Evolutionary conservation across 2,113 vertebrate species (phyloP), one percentile per base, ranked within the genome.

Genomic region (Callocephalon fimbriatum): DNA sequence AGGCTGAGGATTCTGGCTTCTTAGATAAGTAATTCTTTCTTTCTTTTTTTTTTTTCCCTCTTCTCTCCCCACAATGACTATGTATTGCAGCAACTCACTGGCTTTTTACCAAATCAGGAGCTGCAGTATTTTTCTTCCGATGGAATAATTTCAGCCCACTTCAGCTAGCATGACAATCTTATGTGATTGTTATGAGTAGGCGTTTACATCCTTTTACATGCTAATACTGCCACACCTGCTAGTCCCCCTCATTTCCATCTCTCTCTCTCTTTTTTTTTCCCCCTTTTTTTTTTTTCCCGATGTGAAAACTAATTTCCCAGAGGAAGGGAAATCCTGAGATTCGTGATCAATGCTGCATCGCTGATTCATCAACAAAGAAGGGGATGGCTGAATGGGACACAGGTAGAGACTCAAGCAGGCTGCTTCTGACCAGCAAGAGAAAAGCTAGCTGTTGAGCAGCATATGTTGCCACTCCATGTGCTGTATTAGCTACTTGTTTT

Each of bases 51-150:
- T 35, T 29, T 23, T 13, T 9, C 56, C 32, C 92, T 96, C 92
- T 96, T 96, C 95, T 94, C 95, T 96, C 96, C 95, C 97, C 87
- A 96, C 91, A 96, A 97, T 96, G 98, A 96, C 98, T 98, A 97
- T 97, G 97, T 97, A 98, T 98, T 98, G 98, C 98, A 98, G 98
- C 98, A 98, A 97, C 96, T 95, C 97, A 97, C 96, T 98, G 98
- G 98, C 98, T 98, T 97, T 97, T 97, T 97, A 98, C 98, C 98
- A 98, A 97, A 98, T 97, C 96, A 68, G 95, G 97, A 98, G 97
- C 98, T 98, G 98, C 98, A 98, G 98, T 97, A 91, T 98, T 98
- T 97, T 97, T 96, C 97, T 98, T 97, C 95, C 77, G 96, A 97
- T 95, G 96, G 97, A 98, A 98, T 97, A 97, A 98, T 98, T 97